phyloP scores from a whole-genome alignment of 2,888 invertebrate species.

The Standfussiana lucernea region DNA sequence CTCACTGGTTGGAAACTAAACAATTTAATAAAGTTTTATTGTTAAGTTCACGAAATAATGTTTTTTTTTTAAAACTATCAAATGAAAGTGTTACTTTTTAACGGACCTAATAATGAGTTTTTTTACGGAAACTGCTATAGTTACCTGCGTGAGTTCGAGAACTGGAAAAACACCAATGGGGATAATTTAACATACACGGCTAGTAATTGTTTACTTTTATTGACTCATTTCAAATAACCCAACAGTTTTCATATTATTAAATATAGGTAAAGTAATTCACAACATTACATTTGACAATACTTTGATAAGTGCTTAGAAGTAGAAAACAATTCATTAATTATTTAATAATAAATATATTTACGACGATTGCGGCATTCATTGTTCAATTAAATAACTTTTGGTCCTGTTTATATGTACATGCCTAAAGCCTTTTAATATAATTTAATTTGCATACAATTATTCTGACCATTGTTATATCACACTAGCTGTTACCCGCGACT shows the following conservation, averaged over 20 bases:
- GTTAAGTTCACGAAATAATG: neutral
- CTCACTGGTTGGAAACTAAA: neutral
- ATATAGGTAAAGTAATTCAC: neutral
- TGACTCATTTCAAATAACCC: neutral
- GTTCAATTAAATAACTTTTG: constrained; percentile 39
- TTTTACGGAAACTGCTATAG: neutral
- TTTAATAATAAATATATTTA: neutral
- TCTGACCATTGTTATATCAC: constrained; percentile 5
- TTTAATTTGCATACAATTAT: constrained; percentile 62
- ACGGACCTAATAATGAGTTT: neutral
- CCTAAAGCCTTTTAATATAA: constrained; percentile 1
- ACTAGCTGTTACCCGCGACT: neutral
- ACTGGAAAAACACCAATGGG: neutral
- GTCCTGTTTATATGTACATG: neutral
- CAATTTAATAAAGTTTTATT: neutral
- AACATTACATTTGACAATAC: neutral
- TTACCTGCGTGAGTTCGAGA: neutral
- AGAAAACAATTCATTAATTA: constrained; percentile 26
- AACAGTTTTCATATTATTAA: neutral
- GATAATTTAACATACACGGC: neutral
- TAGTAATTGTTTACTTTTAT: neutral
- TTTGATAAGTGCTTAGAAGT: too few species aligned
- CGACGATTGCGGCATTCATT: constrained; percentile 16
- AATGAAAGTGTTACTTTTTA: neutral
- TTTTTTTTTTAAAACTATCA: neutral